Evolutionary conservation across 2,888 invertebrate species (phyloP), one percentile per base, ranked within the genome.

Genomic region (Furcula furcula): DNA sequence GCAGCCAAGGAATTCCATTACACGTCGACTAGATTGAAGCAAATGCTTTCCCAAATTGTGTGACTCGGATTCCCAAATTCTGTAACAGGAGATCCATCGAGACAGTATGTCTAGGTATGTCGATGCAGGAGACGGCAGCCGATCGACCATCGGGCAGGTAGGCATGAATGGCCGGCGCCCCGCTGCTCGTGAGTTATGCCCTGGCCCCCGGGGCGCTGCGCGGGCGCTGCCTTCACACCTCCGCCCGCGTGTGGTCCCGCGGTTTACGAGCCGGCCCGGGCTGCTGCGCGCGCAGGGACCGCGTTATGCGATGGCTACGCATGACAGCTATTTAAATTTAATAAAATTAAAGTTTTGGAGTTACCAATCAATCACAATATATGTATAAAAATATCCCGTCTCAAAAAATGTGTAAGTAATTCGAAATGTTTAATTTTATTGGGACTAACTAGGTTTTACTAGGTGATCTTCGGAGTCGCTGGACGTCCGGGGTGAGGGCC

Each of bases 181-280:
- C 85, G 86, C 83, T 82, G 85, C 63, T 67, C 74, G 76, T 87
- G 86, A 87, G 85, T 86, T 87, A 87, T 88, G 85, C 68, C 68
- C 55, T n/a, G 75, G 78, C 83, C 86, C 87, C 85, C 78, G 82
- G 76, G 74, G 82, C 69, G 79, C 74, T 52, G 56, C 57, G 66
- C 65, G 59, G 73, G 64, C 77, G 72, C 78, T 80, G 82, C 84
- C 85, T 87, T 86, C 87, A 87, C 87, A 86, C 87, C 87, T 86
- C 82, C 82, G 77, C 75, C 85, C 87, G 88, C 88, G 88, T 88
- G 88, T 88, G 88, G 88, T 88, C 88, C 55, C 73, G 73, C 76
- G 79, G 65, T 85, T 85, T 85, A 85, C 81, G 85, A 78, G 73
- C 69, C 67, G 55, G 65, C 64, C 52, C 41, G 48, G 54, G 78